These are phyloP conservation scores for Zeus faber DNA, from an alignment of 2,113 vertebrate genomes.

Conservation along the genomic window DNA sequence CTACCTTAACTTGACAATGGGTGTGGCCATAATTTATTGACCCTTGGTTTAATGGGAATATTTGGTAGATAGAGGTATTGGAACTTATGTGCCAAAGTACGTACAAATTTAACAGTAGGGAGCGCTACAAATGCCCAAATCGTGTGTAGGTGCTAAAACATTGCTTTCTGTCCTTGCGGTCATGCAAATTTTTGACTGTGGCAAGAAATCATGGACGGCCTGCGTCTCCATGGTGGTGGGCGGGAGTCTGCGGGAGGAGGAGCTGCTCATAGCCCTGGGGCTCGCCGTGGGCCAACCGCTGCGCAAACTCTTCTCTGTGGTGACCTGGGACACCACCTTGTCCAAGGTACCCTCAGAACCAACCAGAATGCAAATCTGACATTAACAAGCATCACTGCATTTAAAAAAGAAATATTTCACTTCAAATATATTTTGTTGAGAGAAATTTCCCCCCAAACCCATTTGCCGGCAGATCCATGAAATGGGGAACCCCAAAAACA, in stretches of 20 bases:
- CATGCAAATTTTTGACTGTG: too few relatives aligned
- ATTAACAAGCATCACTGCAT: not conserved
- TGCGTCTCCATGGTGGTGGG: slow-evolving; percentile 77
- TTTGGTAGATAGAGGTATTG: too few relatives aligned
- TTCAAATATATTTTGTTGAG: slow-evolving; percentile 28
- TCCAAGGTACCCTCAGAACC: slow-evolving; percentile 70
- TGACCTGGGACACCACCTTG: slow-evolving; percentile 69
- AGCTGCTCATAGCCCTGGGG: slow-evolving; percentile 66
- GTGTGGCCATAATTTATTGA: too few relatives aligned
- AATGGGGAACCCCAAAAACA: slow-evolving; percentile 72
- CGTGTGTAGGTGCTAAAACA: too few relatives aligned
- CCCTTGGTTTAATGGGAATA: too few relatives aligned
- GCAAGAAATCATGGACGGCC: slow-evolving; percentile 80
- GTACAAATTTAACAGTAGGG: too few relatives aligned
- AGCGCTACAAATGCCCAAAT: too few relatives aligned
- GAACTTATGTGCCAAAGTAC: too few relatives aligned
- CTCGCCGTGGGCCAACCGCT: slow-evolving; percentile 74
- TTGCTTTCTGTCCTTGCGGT: too few relatives aligned
- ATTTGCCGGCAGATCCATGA: slow-evolving; percentile 85
- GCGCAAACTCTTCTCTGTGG: slow-evolving; percentile 76
- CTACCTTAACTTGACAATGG: too few relatives aligned
- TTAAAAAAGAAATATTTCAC: not conserved
- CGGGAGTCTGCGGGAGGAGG: slow-evolving; percentile 68
- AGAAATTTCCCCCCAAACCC: too few relatives aligned
- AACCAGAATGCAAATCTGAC: not conserved